Percentiles rank a stretch among this genome's conserved stretches.
These are phyloP conservation scores for Euplagia quadripunctaria DNA, from an alignment of 2,888 invertebrate genomes.

Conservation along the genomic window DNA sequence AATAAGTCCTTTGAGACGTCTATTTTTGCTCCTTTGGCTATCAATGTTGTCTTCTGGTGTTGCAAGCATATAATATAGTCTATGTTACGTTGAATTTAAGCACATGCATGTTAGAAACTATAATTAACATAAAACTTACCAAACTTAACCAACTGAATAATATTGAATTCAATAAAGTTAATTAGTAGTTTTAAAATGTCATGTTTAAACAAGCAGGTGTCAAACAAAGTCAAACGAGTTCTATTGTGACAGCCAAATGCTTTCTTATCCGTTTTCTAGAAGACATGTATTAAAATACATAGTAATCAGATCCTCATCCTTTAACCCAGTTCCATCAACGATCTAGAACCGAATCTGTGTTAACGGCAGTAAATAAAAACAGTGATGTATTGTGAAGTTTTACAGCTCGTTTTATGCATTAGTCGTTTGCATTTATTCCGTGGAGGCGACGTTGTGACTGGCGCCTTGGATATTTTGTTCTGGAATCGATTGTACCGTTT, in stretches of 20 bases:
- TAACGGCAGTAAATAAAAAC: slow-evolving; percentile 38
- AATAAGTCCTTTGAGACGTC: neutral
- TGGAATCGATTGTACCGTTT: neutral
- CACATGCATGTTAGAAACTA: neutral
- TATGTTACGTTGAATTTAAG: neutral
- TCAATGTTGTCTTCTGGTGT: neutral
- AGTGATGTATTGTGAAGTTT: slow-evolving; percentile 49
- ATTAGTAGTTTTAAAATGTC: neutral
- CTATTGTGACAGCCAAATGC: neutral
- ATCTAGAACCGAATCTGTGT: slow-evolving; percentile 19
- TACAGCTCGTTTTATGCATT: slow-evolving; percentile 42
- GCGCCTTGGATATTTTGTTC: slow-evolving; percentile 36
- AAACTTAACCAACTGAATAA: too few relatives aligned
- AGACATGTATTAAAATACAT: neutral
- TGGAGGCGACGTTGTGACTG: slow-evolving; percentile 48
- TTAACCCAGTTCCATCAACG: slow-evolving; percentile 17
- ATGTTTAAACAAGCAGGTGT: too few relatives aligned
- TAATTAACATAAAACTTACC: neutral
- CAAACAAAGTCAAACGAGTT: neutral
- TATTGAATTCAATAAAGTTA: neutral
- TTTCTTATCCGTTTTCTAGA: neutral
- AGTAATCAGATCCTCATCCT: neutral
- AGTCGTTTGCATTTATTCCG: slow-evolving; percentile 52
- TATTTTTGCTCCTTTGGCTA: neutral
- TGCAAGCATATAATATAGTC: neutral